Conservation (phyloP, 2,797 vertebrate genomes). For the Typhlichthys eigenmanni region DNA sequence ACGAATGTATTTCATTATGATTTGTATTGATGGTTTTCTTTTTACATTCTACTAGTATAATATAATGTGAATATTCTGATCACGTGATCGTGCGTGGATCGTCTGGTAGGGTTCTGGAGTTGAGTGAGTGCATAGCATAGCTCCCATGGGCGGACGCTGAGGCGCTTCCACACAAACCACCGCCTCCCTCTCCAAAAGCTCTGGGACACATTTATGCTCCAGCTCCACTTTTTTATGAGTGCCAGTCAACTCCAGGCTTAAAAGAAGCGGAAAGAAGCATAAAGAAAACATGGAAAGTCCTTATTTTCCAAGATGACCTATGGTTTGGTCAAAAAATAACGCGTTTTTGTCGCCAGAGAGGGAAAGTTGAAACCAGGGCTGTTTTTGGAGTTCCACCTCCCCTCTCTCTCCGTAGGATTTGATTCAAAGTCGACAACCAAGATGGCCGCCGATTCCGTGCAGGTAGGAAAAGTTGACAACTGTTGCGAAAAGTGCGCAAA, state of each 20-base stretch:
- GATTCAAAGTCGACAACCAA: conserved; percentile 83
- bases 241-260: conserved; percentile 41
- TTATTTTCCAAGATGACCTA: conserved; percentile 58
- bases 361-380: conserved; percentile 68
- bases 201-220: conserved; percentile 61
- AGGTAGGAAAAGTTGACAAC: conserved; percentile 85
- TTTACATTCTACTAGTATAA: neutral
- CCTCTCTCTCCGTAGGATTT: conserved; percentile 67
- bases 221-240: conserved; percentile 47
- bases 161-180: conserved; percentile 56
- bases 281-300: conserved; percentile 61
- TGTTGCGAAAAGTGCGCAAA: conserved; percentile 73
- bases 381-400: conserved; percentile 74
- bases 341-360: conserved; percentile 60
- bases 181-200: conserved; percentile 67
- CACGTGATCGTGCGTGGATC: conserved; percentile 38
- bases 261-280: conserved; percentile 32
- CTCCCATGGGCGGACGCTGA: conserved; percentile 69
- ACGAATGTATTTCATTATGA: too few species aligned
- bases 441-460: conserved; percentile 85
- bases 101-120: conserved; percentile 31
- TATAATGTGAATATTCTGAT: conserved; percentile 23
- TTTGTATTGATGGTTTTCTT: too few species aligned
- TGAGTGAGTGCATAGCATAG: conserved; percentile 21
- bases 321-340: conserved; percentile 46